Evolutionary conservation across 2,888 invertebrate species (phyloP).

Genomic region (Busseola fusca): DNA sequence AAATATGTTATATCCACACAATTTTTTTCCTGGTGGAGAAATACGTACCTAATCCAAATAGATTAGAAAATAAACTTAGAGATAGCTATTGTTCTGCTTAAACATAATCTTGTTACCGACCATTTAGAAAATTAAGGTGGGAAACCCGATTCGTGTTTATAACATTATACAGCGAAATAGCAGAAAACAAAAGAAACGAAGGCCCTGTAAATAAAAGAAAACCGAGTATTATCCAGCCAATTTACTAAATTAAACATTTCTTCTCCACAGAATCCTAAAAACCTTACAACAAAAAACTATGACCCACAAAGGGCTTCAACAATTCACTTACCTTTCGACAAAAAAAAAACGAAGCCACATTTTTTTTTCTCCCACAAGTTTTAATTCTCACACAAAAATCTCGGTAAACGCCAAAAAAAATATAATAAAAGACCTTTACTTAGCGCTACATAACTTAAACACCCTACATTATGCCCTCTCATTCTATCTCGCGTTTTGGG

Average conservation of each 20-base stretch:
- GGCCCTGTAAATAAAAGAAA: slow-evolving; percentile 28
- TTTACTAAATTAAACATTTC: slow-evolving; percentile 39
- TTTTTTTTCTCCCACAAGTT: slow-evolving; percentile 43
- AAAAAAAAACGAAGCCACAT: slow-evolving; percentile 37
- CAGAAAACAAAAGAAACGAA: not conserved
- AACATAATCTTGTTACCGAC: not conserved
- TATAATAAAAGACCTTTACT: slow-evolving; percentile 76
- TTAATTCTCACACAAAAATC: slow-evolving; percentile 61
- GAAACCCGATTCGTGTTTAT: not conserved
- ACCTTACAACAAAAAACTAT: slow-evolving; percentile 28
- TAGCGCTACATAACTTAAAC: slow-evolving; percentile 81
- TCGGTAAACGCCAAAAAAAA: slow-evolving; percentile 66
- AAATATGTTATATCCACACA: not conserved
- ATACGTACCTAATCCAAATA: not conserved
- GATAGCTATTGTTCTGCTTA: not conserved
- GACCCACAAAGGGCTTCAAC: slow-evolving; percentile 17
- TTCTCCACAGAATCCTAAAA: not conserved
- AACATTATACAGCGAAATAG: not conserved
- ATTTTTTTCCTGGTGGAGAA: not conserved
- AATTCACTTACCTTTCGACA: slow-evolving; percentile 43
- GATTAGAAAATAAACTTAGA: not conserved
- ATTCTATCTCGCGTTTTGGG: slow-evolving; percentile 71
- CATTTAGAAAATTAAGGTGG: not conserved
- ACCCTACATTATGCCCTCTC: slow-evolving; percentile 78
- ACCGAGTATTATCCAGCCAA: slow-evolving; percentile 6